A percentile compares a stretch with the other conserved stretches of the same genome.
Conservation (phyloP, 2,888 invertebrate species). For the Keiferia lycopersicella region DNA sequence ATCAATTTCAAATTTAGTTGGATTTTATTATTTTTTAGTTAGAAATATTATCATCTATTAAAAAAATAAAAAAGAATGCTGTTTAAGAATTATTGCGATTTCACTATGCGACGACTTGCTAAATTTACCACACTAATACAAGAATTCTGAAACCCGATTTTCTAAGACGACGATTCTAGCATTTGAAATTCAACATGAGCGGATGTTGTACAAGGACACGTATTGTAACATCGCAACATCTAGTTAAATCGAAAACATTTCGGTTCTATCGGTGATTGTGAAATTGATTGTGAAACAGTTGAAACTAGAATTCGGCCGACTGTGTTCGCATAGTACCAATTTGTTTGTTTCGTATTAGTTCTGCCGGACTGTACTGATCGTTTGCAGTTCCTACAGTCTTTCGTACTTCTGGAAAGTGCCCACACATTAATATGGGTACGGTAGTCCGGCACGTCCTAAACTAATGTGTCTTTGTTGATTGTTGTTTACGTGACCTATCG, state of each 20-base stretch:
- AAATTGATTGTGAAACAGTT: neutral
- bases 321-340: neutral
- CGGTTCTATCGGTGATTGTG: slow-evolving; percentile 7
- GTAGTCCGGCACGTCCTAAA: neutral
- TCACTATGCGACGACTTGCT: too few relatives aligned
- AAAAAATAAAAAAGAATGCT: too few relatives aligned
- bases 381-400: too few relatives aligned
- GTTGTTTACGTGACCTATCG: slow-evolving; percentile 22
- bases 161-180: neutral
- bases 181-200: slow-evolving; percentile 4
- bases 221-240: neutral
- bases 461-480: slow-evolving; percentile 13
- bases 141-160: slow-evolving; percentile 16
- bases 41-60: too few relatives aligned
- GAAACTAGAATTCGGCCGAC: neutral
- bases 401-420: too few relatives aligned
- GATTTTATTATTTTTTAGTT: too few relatives aligned
- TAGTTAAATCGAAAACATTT: slow-evolving; percentile 7
- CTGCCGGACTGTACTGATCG: neutral
- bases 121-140: too few relatives aligned
- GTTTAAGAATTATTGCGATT: too few relatives aligned
- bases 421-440: neutral
- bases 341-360: neutral
- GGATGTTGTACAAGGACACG: slow-evolving; percentile 6
- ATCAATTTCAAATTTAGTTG: too few relatives aligned